Conservation (phyloP, 2,888 invertebrate genomes). For the Lasioglossum oenotherae region DNA sequence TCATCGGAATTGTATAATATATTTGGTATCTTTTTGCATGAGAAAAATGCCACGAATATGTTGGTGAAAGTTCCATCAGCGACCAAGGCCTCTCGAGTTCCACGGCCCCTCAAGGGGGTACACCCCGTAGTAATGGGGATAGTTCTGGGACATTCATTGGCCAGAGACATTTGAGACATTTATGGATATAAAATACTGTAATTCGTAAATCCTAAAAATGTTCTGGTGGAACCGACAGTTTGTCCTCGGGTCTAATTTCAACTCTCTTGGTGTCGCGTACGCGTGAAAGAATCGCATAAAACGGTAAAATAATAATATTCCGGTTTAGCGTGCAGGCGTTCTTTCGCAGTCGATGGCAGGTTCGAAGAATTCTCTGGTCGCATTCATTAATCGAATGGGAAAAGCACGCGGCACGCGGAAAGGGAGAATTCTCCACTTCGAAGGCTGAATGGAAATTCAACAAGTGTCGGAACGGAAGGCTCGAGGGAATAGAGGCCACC, state of each 20-base stretch:
- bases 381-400: constrained; percentile 19
- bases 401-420: constrained; percentile 18
- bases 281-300: neutral
- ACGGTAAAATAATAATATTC: neutral
- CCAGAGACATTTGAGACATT: no score
- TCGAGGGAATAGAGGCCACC: constrained; percentile 49
- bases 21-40: no score
- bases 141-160: no score
- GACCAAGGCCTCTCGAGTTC: no score
- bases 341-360: neutral
- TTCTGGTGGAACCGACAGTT: neutral
- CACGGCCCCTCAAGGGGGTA: no score
- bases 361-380: constrained; percentile 32
- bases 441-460: constrained; percentile 70
- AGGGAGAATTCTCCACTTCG: constrained; percentile 49
- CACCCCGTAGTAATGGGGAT: no score
- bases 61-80: no score
- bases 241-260: neutral
- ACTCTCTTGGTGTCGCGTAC: neutral
- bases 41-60: no score
- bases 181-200: no score
- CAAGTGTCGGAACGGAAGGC: constrained; percentile 64
- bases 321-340: neutral
- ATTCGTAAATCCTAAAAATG: no score
- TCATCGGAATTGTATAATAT: no score